These are phyloP conservation scores for Parnassius glacialis DNA, from an alignment of 2,888 invertebrate species.

Conservation along the genomic window DNA sequence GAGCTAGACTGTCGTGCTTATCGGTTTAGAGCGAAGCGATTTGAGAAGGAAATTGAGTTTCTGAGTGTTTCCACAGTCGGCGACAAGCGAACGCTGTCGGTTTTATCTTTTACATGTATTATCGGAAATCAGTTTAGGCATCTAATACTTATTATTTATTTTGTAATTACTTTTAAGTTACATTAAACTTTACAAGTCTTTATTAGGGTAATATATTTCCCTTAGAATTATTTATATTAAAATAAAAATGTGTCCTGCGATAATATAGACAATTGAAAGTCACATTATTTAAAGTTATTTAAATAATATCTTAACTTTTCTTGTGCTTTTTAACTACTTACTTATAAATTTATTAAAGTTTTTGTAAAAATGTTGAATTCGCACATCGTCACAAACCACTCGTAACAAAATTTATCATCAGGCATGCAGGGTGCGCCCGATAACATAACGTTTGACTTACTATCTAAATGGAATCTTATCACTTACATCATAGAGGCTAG, in stretches of 20 bases:
- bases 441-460: conserved; percentile 47
- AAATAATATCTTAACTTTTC: no score
- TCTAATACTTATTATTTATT: not conserved
- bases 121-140: conserved; percentile 17
- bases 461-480: conserved; percentile 38
- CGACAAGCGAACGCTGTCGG: not conserved
- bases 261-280: no score
- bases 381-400: conserved; percentile 39
- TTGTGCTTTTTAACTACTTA: no score
- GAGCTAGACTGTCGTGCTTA: not conserved
- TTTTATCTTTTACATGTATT: conserved; percentile 1
- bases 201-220: no score
- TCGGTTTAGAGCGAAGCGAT: conserved; percentile 5
- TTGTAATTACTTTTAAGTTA: not conserved
- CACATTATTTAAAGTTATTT: no score
- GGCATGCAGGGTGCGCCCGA: conserved; percentile 57
- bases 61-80: conserved; percentile 3
- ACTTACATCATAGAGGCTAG: conserved; percentile 39
- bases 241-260: no score
- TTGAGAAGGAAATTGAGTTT: conserved; percentile 25
- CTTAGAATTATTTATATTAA: no score
- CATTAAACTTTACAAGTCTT: no score
- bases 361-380: not conserved
- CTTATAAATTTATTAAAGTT: no score
- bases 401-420: conserved; percentile 62